Percentiles rank a stretch among this genome's conserved stretches.
Conservation (phyloP, 2,113 vertebrate species). For the Microtus montanus region DNA sequence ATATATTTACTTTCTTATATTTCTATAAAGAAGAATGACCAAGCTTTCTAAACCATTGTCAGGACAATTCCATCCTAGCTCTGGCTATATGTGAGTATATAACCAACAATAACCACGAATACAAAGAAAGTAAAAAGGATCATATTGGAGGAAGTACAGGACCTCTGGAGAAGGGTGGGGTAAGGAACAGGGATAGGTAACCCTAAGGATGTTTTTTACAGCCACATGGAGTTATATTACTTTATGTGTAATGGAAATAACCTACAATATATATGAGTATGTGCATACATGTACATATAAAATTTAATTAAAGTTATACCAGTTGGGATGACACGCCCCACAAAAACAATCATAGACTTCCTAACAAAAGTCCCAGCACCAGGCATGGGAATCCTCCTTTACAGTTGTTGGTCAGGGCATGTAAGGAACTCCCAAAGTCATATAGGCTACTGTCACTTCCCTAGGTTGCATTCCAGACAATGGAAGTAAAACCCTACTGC, state of each 20-base stretch:
- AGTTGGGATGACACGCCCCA: background rate
- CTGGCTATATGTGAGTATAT: background rate
- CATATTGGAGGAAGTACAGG: background rate
- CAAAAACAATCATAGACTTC: background rate
- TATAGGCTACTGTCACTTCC: background rate
- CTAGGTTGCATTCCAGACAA: background rate
- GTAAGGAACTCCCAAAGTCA: background rate
- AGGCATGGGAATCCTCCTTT: background rate
- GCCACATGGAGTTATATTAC: background rate
- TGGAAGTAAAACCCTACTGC: background rate
- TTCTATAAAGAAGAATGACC: background rate
- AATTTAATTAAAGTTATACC: background rate
- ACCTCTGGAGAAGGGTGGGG: background rate
- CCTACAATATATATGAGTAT: background rate
- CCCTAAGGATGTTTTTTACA: background rate
- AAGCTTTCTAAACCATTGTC: constrained; percentile 3
- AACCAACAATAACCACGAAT: background rate
- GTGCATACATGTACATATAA: background rate
- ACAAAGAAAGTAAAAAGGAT: background rate
- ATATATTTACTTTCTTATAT: background rate
- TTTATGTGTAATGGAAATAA: background rate
- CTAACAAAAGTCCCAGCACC: background rate
- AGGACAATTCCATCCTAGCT: background rate
- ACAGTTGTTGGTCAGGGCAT: background rate
- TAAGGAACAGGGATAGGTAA: background rate